Percentiles rank a stretch among this genome's conserved stretches.
phyloP scores from a whole-genome alignment of 2,797 vertebrate species.

The Pantherophis vulpinus region DNA sequence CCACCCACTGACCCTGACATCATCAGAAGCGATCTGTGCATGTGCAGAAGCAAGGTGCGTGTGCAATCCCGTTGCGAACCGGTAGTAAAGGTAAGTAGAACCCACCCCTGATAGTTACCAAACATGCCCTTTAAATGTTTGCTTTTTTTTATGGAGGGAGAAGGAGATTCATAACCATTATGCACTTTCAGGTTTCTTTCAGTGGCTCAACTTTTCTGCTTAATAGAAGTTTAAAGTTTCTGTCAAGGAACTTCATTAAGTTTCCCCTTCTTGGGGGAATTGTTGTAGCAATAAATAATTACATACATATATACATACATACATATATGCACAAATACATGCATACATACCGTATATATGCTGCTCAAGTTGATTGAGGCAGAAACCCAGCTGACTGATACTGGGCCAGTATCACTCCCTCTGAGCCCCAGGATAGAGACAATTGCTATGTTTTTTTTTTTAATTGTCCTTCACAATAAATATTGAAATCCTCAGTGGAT shows the following conservation, averaged over 20 bases:
- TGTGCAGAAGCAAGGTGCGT: too few relatives aligned
- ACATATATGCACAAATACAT: too few relatives aligned
- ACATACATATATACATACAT: neutral
- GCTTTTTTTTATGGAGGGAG: neutral
- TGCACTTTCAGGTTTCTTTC: neutral
- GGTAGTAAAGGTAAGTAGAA: too few relatives aligned
- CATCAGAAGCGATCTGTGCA: too few relatives aligned
- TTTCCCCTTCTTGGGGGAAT: neutral
- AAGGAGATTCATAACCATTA: neutral
- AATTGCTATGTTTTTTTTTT: neutral
- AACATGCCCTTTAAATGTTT: neutral
- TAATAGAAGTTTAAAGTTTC: neutral
- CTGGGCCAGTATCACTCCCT: neutral
- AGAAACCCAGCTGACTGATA: neutral
- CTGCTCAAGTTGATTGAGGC: neutral
- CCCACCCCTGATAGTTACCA: neutral
- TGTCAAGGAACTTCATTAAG: accelerated
- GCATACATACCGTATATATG: too few relatives aligned
- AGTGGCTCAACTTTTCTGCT: neutral
- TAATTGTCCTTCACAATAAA: neutral
- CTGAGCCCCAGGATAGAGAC: neutral
- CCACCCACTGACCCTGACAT: too few relatives aligned
- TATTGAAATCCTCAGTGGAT: neutral
- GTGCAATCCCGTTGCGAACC: too few relatives aligned
- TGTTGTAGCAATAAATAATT: neutral